These are phyloP conservation scores for Stichopus chloronotus DNA, from an alignment of 35 echinoderm and acorn worm species.

Conservation along the genomic window DNA sequence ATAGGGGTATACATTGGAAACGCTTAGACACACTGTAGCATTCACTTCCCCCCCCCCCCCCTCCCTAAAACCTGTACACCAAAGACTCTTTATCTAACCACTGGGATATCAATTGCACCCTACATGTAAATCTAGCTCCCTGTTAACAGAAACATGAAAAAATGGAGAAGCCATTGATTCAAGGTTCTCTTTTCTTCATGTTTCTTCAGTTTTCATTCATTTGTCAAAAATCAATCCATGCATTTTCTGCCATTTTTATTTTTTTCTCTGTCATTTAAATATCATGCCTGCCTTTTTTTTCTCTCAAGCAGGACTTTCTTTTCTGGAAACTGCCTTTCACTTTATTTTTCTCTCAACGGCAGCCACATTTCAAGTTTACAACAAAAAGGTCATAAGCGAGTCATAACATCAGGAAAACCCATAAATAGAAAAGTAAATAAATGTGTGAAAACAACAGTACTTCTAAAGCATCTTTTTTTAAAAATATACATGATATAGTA, in stretches of 20 bases:
- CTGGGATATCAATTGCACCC: not conserved
- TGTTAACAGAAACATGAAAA: conserved; percentile 45
- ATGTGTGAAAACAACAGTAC: not conserved
- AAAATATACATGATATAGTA: not conserved
- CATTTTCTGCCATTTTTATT: conserved; percentile 33
- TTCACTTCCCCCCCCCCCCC: no score
- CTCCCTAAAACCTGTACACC: no score
- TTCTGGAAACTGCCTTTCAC: not conserved
- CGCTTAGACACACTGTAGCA: no score
- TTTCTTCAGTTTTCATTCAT: conserved; percentile 16
- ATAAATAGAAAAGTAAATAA: not conserved
- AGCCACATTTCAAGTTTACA: not conserved
- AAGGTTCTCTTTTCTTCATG: conserved; percentile 38
- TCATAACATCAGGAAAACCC: not conserved
- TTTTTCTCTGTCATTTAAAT: conserved; percentile 1
- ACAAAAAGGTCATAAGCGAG: not conserved
- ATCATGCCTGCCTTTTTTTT: conserved; percentile 24
- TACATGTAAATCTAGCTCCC: not conserved
- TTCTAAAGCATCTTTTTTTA: not conserved
- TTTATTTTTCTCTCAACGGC: conserved; percentile 7
- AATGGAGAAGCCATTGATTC: conserved; percentile 28
- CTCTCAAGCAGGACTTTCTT: conserved; percentile 25
- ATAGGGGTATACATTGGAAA: no score
- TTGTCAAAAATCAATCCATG: conserved; percentile 25
- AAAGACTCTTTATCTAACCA: no score